Conservation (phyloP, 2,888 invertebrate species). For the Chesias legatella region DNA sequence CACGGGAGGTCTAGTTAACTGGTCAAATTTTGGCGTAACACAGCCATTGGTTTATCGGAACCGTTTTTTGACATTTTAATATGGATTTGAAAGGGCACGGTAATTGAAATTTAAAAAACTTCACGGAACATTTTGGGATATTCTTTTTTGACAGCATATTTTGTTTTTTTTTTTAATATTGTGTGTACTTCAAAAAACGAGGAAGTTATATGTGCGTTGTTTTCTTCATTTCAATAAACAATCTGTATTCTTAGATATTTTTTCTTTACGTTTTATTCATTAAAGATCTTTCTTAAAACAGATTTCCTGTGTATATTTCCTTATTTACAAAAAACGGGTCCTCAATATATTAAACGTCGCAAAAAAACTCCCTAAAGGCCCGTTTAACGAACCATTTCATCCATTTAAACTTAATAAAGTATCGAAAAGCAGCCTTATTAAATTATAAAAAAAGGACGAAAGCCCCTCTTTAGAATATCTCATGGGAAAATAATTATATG, state of each 20-base stretch:
- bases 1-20: conserved; percentile 25
- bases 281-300: no score
- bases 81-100: conserved; percentile 27
- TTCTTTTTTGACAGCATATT: no score
- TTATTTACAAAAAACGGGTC: conserved; percentile 20
- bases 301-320: conserved; percentile 3
- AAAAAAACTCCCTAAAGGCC: conserved; percentile 34
- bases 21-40: conserved; percentile 37
- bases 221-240: no score
- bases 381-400: conserved; percentile 67
- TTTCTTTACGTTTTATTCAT: no score
- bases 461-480: conserved; percentile 40
- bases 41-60: conserved; percentile 30
- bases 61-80: conserved; percentile 33
- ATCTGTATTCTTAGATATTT: no score
- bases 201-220: no score
- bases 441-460: conserved; percentile 49
- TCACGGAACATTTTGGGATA: no score
- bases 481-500: conserved; percentile 59
- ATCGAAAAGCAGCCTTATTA: conserved; percentile 70
- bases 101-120: conserved; percentile 16
- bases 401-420: conserved; percentile 69
- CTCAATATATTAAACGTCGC: conserved; percentile 23
- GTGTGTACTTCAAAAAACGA: no score
- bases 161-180: no score